A percentile compares a stretch with the other conserved stretches of the same genome.
phyloP scores from a whole-genome alignment of 1,140 invertebrate genomes.

The Zaprionus tsacasi region DNA sequence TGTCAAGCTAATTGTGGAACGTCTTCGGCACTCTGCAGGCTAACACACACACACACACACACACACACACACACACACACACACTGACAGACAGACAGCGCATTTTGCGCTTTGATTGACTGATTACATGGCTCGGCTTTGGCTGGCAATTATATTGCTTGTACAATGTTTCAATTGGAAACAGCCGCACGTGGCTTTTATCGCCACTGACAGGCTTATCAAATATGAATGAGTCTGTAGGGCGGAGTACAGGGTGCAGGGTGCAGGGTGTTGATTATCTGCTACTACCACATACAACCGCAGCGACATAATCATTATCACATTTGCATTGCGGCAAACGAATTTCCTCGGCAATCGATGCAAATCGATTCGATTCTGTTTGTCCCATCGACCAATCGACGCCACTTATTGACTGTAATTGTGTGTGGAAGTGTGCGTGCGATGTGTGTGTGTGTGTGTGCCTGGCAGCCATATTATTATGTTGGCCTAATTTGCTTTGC shows the following conservation, averaged over 20 bases:
- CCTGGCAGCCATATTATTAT: constrained; percentile 42
- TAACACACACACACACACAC: constrained; percentile 17
- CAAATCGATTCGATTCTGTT: constrained; percentile 60
- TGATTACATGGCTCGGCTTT: constrained; percentile 19
- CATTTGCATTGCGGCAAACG: constrained; percentile 43
- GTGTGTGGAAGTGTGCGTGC: constrained; percentile 8
- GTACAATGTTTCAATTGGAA: constrained; percentile 30
- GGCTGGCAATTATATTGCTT: constrained; percentile 23
- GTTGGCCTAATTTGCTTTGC: constrained; percentile 73
- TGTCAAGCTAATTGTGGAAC: constrained; percentile 40
- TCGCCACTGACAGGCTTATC: constrained; percentile 27
- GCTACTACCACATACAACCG: background rate
- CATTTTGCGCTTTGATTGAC: constrained; percentile 22
- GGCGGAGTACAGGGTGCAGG: no score
- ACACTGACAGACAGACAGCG: background rate
- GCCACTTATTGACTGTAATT: constrained; percentile 15
- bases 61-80: constrained; percentile 5
- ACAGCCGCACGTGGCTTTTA: constrained; percentile 26
- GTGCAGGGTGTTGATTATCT: constrained; percentile 29
- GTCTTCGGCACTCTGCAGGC: constrained; percentile 9
- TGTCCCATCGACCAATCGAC: constrained; percentile 61
- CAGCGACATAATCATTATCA: constrained; percentile 40
- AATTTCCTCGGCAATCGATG: constrained; percentile 37
- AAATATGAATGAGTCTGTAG: constrained; percentile 62
- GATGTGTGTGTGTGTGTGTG: background rate